Evolutionary conservation across 2,113 vertebrate genomes (phyloP), one percentile per base, ranked within the genome.

Genomic region (Taxidea taxus): DNA sequence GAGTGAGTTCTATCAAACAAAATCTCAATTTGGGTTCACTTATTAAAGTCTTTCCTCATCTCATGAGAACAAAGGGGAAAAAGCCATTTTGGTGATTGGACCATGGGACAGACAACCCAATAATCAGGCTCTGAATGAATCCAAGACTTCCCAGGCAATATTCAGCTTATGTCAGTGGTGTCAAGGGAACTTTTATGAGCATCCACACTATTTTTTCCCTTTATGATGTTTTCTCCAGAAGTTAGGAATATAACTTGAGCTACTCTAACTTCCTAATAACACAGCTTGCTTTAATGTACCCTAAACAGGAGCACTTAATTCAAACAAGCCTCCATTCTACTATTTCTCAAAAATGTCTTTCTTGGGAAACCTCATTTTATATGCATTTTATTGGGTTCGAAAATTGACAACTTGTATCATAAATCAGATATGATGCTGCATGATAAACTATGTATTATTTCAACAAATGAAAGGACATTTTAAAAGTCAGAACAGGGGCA

Each of bases 11-110:
- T 81, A 77, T 14, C 44, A 92, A 81, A 66, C n/a, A 93, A 93
- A 90, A 92, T 92, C 56, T 96, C 82, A 39, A 13, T 95, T 94
- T 44, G 39, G 49, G 31, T 85, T 97, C 37, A 87, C 62, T 95
- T 97, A 64, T 90, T 95, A 81, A 97, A 97, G 74, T 51, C 54
- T 94, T 82, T 91, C n/a, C n/a, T 95, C 72, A 49, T 88, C 47
- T 78, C 54, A 12, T 68, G 91, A 93, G 49, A 97, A 81, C 44
- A 86, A 90, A 70, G 15, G 34, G 58, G 10, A 1, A n/a, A 21
- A 90, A 44, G 6, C 0, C 34, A 70, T 75, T 39, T 39, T 51
- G 25, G 34, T 87, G 23, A 87, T 58, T 23, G 34, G 29, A 29
- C 44, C 56, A 25, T 8, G 31, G 54, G 60, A 44, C 74, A 81